Base-by-base conservation (phyloP, 2,888 invertebrate species). In the Eupithecia abbreviata region DNA sequence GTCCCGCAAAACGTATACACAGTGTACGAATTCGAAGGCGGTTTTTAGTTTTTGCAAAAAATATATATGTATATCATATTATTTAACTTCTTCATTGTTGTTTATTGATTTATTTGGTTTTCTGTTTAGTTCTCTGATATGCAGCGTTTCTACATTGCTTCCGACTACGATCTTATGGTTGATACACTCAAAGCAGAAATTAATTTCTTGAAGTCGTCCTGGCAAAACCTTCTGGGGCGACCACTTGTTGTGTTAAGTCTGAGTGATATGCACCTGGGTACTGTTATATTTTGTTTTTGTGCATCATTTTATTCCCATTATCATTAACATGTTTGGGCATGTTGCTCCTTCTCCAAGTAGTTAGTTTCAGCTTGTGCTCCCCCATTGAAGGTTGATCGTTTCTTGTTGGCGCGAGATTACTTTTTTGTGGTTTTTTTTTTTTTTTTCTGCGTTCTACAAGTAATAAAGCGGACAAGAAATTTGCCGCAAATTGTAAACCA, bases 101-200 rank as follows among this genome's bases (percentile, higher is more conserved):
- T 12, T 62, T 10, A 58, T 58, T 4, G 4, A 5, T 2, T 68
- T 66, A 75, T 78, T 82, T 80, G 82, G 67, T 85, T 85, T 85
- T 86, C 87, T 82, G 85, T 92, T 92, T 90, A 99, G 99, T 98
- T 99, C 96, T 98, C 98, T 96, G 99, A 99, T 96, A 97, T 98
- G 96, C 97, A 98, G 91, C 97, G 98, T 93, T 99, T 99, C 97
- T 99, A 99, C 97, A 98, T 99, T 92, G 99, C 99, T 91, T 98
- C 98, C 91, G 99, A 99, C 96, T 98, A 98, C 95, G 98, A 99
- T 95, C 97, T 99, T 95, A 97, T 99, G 97, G 98, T 99, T 91
- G 99, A 99, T 96, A 98, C 98, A 93, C 98, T 99, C 96, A 98
- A 98, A 96, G 98, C 98, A 86, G 99, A 99, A 96, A 98, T 99